Evolutionary conservation across 2,888 invertebrate genomes (phyloP), one percentile per base, ranked within the genome.

Genomic region (Conus canariensis): DNA sequence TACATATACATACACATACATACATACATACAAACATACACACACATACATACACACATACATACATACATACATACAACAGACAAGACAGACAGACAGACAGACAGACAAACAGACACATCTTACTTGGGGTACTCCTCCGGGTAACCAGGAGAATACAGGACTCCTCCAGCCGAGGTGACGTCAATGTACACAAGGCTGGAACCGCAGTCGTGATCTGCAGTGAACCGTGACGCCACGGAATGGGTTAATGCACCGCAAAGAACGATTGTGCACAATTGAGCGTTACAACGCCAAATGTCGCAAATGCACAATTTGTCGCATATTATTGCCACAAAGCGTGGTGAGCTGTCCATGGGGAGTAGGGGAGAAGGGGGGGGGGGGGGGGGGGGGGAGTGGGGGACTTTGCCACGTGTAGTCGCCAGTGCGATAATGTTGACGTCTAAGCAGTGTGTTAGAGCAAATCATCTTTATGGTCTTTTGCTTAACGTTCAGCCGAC

Each of bases 91-190:
- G 16, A 56, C 56, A 19, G 16, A 82, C 82, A 56, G 1, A 82
- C 85, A 60, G 1, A 60, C 14, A 86, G 0, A 67, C 60, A 86
- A 59, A 87, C 16, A 87, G 45, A 85, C 58, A 10, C 59, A 83
- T 30, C 64, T 67, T 89, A 89, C 88, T 83, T 85, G 3, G 59
- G 67, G 83, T 89, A 89, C 6, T 70, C 25, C 56, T 85, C 89
- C 7, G 89, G 89, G 30, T 89, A 89, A 1, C 89, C 89, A 22
- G 89, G 89, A 0, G 89, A 89, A 56, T 89, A 89, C 3, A 89
- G 59, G 9, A 85, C 70, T 4, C 67, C 82, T 56, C 89, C 89
- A 10, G 85, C 22, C 58, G 89, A 89, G 70, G 89, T 89, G 70
- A 89, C 89, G 25, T 85, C n/a, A 30, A 89, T 89, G 16, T 58